Evolutionary conservation across 2,113 vertebrate species (phyloP).

Genomic region (Saimiri boliviensis): DNA sequence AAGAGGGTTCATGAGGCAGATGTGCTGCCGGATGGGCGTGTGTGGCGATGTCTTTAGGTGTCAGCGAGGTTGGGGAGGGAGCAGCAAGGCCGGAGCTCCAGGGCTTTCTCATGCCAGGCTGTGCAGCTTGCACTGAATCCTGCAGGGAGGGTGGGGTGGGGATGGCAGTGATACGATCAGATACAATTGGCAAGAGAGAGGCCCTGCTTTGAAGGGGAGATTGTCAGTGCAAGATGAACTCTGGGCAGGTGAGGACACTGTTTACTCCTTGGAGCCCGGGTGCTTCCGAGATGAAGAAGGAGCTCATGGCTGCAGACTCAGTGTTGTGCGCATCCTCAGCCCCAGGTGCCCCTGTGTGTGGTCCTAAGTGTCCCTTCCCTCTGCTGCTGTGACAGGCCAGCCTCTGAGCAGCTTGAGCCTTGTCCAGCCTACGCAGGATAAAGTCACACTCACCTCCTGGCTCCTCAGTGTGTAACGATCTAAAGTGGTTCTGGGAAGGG

Average conservation of each 20-base stretch:
- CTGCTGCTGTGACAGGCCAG: neutral
- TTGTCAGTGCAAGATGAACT: neutral
- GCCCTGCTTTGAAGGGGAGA: neutral
- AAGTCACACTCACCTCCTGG: accelerated
- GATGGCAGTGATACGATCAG: neutral
- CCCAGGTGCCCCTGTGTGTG: neutral
- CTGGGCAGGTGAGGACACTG: neutral
- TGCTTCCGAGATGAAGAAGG: neutral
- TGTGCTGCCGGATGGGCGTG: accelerated
- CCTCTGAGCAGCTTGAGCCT: neutral
- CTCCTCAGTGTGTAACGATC: neutral
- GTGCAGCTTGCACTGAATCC: neutral
- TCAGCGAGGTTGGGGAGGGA: neutral
- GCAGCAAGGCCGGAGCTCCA: neutral
- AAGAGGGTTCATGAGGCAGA: neutral
- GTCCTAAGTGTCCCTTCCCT: neutral
- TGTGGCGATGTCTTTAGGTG: accelerated
- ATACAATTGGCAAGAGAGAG: neutral
- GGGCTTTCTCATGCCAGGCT: neutral
- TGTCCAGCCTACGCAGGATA: too few relatives aligned
- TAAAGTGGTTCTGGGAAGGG: neutral
- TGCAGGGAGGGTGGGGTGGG: neutral
- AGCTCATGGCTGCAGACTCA: accelerated
- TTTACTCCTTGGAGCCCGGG: neutral
- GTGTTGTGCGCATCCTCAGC: neutral